Conservation (phyloP, 2,888 invertebrate species). For the Temnothorax rugatulus region DNA sequence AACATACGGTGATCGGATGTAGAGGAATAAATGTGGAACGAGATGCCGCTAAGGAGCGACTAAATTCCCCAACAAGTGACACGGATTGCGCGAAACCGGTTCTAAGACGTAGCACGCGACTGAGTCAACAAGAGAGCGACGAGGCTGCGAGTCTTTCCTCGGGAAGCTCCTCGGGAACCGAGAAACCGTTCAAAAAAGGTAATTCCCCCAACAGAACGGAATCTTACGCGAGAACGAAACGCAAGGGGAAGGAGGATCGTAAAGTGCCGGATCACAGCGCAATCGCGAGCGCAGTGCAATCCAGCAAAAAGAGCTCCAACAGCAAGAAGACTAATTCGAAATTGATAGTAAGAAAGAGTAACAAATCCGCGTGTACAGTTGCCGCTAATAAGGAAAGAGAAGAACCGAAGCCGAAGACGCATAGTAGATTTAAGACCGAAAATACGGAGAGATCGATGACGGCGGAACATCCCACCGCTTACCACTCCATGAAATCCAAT, state of each 20-base stretch:
- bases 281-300: constrained; percentile 49
- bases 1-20: constrained; percentile 59
- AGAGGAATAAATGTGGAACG: constrained; percentile 53
- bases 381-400: constrained; percentile 63
- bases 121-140: constrained; percentile 82
- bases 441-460: constrained; percentile 61
- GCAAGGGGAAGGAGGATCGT: constrained; percentile 76
- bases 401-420: constrained; percentile 63
- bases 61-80: constrained; percentile 62
- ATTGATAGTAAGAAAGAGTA: constrained; percentile 67
- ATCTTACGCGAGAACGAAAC: constrained; percentile 63
- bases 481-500: constrained; percentile 68
- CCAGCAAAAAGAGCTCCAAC: constrained; percentile 68
- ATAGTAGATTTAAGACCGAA: constrained; percentile 63
- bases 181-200: constrained; percentile 65
- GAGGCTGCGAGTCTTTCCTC: constrained; percentile 68
- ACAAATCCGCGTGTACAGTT: constrained; percentile 61
- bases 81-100: constrained; percentile 72
- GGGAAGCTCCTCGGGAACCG: constrained; percentile 28
- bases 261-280: constrained; percentile 74
- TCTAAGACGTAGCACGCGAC: constrained; percentile 81
- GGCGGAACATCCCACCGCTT: constrained; percentile 49
- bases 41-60: constrained; percentile 64
- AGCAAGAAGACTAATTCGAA: constrained; percentile 75
- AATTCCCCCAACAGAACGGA: constrained; percentile 62